Conservation (phyloP, 1,140 invertebrate genomes). For the Myzus persicae region DNA sequence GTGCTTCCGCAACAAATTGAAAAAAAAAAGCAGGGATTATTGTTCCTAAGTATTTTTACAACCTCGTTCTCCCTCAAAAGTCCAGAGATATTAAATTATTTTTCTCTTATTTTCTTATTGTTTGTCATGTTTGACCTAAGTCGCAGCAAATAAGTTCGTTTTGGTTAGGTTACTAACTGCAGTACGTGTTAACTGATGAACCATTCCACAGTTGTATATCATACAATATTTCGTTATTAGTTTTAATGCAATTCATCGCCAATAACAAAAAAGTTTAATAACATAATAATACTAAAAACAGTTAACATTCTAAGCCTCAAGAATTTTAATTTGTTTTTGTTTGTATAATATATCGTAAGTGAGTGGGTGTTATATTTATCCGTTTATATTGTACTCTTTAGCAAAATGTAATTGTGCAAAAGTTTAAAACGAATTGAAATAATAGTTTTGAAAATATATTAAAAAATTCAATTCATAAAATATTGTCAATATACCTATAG, state of each 20-base stretch:
- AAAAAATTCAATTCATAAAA: neutral
- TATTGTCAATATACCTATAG: neutral
- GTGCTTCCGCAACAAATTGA: neutral
- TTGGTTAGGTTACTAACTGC: neutral
- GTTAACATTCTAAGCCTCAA: neutral
- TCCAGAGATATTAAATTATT: slow-evolving; percentile 6
- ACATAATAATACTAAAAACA: neutral
- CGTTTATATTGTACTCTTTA: neutral
- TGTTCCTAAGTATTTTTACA: slow-evolving; percentile 28
- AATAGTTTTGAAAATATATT: neutral
- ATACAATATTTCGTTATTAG: neutral
- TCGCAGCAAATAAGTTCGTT: neutral
- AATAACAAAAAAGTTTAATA: neutral
- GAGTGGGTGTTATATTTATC: neutral
- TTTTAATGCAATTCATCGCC: neutral
- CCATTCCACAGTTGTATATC: neutral
- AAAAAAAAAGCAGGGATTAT: slow-evolving; percentile 1
- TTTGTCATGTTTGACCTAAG: neutral
- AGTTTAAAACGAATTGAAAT: neutral
- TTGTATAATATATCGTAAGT: neutral
- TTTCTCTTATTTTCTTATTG: neutral
- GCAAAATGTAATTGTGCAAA: neutral
- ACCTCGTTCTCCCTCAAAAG: neutral
- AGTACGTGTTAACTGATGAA: neutral
- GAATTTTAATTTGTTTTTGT: neutral